Percentiles rank a stretch among this genome's conserved stretches.
Evolutionary conservation across 92 coral and sea anemone genomes (phyloP).

Genomic region (Nematostella vectensis): DNA sequence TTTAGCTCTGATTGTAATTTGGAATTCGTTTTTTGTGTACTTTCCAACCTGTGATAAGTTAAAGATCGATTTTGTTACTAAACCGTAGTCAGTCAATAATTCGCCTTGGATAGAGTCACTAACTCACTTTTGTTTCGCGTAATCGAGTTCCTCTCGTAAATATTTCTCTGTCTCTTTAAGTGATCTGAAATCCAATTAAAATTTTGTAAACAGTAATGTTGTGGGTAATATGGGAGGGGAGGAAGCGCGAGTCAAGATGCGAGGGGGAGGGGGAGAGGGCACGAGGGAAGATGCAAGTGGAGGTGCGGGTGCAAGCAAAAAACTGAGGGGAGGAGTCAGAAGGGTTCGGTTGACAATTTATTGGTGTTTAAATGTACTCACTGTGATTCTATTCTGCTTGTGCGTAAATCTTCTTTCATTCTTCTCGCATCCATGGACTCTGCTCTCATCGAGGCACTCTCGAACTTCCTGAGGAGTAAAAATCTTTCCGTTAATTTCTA

Average conservation of each 20-base stretch:
- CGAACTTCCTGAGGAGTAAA: conserved; percentile 42
- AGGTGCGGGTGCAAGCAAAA: too few species aligned
- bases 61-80: too few species aligned
- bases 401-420: conserved; percentile 68
- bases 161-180: conserved; percentile 67
- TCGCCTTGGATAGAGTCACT: too few species aligned
- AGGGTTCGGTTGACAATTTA: too few species aligned
- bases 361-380: too few species aligned
- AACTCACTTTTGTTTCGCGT: conserved; percentile 58
- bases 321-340: too few species aligned
- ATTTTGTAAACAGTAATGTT: too few species aligned
- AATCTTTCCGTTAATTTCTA: neutral
- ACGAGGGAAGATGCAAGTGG: too few species aligned
- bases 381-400: conserved; percentile 66
- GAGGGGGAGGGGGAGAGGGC: too few species aligned
- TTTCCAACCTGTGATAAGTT: conserved; percentile 36
- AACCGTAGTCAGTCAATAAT: neutral
- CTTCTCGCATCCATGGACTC: conserved; percentile 63
- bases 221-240: too few species aligned
- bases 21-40: conserved; percentile 37
- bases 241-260: too few species aligned
- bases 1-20: conserved; percentile 60
- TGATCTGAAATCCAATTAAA: conserved; percentile 69
- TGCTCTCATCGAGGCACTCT: conserved; percentile 48
- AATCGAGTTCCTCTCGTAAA: conserved; percentile 58